Conservation (phyloP, 2,113 vertebrate species). For the Okapia johnstoni region DNA sequence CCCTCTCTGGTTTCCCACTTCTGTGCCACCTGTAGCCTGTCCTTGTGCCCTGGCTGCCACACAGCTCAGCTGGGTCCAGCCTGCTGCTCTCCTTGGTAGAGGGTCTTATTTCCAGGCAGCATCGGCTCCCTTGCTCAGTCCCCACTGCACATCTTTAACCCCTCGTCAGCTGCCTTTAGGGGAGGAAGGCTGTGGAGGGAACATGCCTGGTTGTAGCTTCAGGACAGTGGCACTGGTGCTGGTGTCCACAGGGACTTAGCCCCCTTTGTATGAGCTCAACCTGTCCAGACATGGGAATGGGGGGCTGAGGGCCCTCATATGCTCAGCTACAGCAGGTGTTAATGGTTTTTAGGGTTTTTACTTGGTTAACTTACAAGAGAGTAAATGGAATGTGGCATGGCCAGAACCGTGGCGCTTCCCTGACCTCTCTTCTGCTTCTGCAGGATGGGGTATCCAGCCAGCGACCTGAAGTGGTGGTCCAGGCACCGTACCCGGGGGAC, state of each 20-base stretch:
- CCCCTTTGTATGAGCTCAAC: not conserved
- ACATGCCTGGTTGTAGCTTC: not conserved
- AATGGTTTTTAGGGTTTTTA: not conserved
- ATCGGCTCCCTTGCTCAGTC: not conserved
- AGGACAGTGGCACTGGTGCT: too few species aligned
- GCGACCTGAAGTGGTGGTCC: not conserved
- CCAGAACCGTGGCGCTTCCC: fast-evolving
- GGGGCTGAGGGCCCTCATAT: not conserved
- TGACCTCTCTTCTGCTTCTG: fast-evolving
- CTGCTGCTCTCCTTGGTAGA: too few species aligned
- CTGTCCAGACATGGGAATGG: fast-evolving
- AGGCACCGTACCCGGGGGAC: not conserved
- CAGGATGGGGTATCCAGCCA: not conserved
- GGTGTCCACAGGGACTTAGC: fast-evolving
- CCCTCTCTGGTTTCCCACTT: not conserved
- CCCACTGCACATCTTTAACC: not conserved
- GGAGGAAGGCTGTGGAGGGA: not conserved
- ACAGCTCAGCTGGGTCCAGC: not conserved
- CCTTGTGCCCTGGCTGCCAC: not conserved
- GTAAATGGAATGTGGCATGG: not conserved
- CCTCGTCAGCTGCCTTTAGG: not conserved
- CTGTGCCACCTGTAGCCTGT: fast-evolving
- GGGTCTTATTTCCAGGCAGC: too few species aligned
- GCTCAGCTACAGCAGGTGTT: too few species aligned
- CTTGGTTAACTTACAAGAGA: not conserved